Evolutionary conservation across 2,888 invertebrate species (phyloP), one percentile per base, ranked within the genome.

Genomic region (Melikaiella ostensackeni): DNA sequence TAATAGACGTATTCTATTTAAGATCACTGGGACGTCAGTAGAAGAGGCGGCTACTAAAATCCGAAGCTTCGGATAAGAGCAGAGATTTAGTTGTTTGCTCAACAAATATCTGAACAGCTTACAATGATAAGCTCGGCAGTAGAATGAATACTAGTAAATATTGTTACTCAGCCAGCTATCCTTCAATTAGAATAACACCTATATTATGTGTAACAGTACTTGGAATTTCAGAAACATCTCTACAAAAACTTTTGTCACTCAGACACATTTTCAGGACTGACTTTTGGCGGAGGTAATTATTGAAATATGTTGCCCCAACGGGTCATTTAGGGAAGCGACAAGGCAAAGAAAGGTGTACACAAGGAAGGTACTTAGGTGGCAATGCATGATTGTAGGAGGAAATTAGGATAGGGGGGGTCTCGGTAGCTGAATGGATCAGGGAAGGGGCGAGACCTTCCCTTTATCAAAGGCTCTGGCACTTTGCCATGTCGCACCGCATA

Each of bases 401-500:
- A 24, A 13, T 57, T 57, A 21, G 13, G 13, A 1, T 57, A 24
- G 57, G 24, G 5, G 13, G 24, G 24, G 13, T 57, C 13, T 57
- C 24, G 13, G 57, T 5, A 57, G 57, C 21, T 24, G 24, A 24
- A 24, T 57, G 57, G 24, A 57, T 57, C 57, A 57, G 57, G 24
- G 13, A 6, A 24, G 57, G 6, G 57, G 57, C 57, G 24, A 24
- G 57, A 57, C 57, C 24, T 57, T 24, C 85, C 84, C 86, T 86
- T 86, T 86, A 86, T 88, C 87, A 86, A 87, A 85, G 87, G 85
- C 87, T 85, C 83, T 90, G 90, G 90, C 90, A 90, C 86, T 87
- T 86, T 86, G 87, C 90, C 90, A 89, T 86, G 86, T 86, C 84
- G 87, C 86, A 85, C 86, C 89, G 90, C 87, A 90, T 89, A 90